phyloP scores from a whole-genome alignment of 2,888 invertebrate genomes.

The Pristionchus mayeri region DNA sequence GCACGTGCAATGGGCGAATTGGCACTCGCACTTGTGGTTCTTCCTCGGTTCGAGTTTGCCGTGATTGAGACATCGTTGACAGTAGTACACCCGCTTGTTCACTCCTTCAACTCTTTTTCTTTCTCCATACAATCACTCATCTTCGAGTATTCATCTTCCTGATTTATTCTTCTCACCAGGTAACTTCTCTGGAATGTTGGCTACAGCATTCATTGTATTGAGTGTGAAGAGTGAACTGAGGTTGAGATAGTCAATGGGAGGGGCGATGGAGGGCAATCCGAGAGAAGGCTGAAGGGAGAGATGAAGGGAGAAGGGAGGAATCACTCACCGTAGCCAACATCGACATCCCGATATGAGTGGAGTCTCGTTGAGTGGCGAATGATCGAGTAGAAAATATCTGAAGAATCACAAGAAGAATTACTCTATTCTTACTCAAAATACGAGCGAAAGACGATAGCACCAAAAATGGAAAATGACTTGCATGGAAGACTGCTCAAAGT shows the following conservation, averaged over 20 bases:
- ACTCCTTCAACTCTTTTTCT: slow-evolving; percentile 4
- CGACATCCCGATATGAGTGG: not conserved
- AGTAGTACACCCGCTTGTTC: slow-evolving; percentile 71
- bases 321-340: not conserved
- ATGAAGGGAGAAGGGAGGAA: not conserved
- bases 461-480: not conserved
- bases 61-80: slow-evolving; percentile 75
- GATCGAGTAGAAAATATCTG: not conserved
- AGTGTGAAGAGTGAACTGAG: not conserved
- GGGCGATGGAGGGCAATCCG: not conserved
- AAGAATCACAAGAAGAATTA: not conserved
- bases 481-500: not conserved
- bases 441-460: not conserved
- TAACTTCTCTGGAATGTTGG: not conserved
- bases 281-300: not conserved
- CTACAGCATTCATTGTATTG: not conserved
- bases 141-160: not conserved
- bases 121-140: too few species aligned
- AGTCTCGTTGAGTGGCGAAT: too few species aligned
- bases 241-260: not conserved
- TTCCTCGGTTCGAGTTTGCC: slow-evolving; percentile 67
- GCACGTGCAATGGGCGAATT: slow-evolving; percentile 67
- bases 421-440: not conserved
- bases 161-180: slow-evolving; percentile 1
- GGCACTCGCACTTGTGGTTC: slow-evolving; percentile 73